Evolutionary conservation across 2,113 vertebrate species (phyloP).

Genomic region (Boulengeromyrus knoepffleri): DNA sequence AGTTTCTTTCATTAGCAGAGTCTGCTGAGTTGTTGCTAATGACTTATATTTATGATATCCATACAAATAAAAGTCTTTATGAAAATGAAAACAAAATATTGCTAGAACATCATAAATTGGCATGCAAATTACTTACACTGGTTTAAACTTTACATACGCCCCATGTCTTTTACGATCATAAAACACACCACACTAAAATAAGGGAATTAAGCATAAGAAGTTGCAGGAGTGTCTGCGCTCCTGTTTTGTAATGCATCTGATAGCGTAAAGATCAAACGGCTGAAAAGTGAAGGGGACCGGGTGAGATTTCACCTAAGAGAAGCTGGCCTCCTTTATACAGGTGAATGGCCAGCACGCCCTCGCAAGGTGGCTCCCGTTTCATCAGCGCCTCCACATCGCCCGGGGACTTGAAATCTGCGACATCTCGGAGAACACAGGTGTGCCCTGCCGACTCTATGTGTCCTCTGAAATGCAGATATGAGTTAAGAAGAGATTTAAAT

Average conservation of each 20-base stretch:
- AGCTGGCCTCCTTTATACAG: constrained; percentile 79
- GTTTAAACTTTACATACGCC: neutral
- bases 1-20: neutral
- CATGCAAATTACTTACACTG: neutral
- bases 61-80: neutral
- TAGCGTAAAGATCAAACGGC: neutral
- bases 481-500: neutral
- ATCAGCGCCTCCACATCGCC: constrained; percentile 59
- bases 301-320: constrained; percentile 67
- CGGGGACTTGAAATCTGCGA: constrained; percentile 57
- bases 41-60: neutral
- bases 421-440: constrained; percentile 71
- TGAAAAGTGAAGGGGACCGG: neutral
- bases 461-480: constrained; percentile 49
- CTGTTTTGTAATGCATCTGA: neutral
- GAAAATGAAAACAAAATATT: neutral
- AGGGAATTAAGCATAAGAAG: neutral
- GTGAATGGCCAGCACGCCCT: constrained; percentile 80
- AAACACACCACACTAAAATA: neutral
- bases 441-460: constrained; percentile 82
- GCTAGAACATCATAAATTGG: neutral
- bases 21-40: neutral
- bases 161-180: neutral
- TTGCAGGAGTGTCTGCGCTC: neutral
- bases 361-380: constrained; percentile 46